Percentiles rank a stretch among this genome's conserved stretches.
Conservation (phyloP, 2,797 vertebrate species). For the Sebastes minor region DNA sequence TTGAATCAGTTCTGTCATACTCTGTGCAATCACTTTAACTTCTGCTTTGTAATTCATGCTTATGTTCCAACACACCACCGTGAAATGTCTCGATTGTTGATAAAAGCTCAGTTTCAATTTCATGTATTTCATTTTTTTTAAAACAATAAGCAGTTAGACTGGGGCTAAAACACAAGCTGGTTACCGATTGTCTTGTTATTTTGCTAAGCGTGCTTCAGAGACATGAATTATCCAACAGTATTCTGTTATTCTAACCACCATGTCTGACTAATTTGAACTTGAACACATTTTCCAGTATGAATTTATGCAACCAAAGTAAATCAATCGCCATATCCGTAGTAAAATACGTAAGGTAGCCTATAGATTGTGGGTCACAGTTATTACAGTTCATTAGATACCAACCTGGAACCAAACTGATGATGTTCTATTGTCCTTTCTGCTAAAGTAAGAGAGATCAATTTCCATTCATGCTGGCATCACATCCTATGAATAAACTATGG, state of each 20-base stretch:
- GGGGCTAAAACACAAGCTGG: not conserved
- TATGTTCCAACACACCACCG: not conserved
- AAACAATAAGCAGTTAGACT: not conserved
- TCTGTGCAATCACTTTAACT: not conserved
- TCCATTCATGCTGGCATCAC: conserved; percentile 71
- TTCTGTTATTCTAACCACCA: not conserved
- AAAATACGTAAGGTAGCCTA: not conserved
- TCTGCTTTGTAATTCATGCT: not conserved
- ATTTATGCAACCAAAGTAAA: not conserved
- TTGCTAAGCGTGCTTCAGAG: not conserved
- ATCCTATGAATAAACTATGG: conserved; percentile 57
- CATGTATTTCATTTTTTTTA: not conserved
- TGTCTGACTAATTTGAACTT: not conserved
- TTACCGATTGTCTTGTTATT: not conserved
- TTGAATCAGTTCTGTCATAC: not conserved
- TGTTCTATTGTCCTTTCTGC: not conserved
- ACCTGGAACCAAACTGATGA: not conserved
- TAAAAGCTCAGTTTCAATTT: not conserved
- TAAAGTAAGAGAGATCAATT: not conserved
- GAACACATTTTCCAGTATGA: not conserved
- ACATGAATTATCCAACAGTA: not conserved
- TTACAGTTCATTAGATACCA: not conserved
- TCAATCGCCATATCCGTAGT: not conserved
- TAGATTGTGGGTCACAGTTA: not conserved
- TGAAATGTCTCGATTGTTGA: not conserved